These are phyloP conservation scores for Henricia sp. DNA, from an alignment of 53 echinoderm and acorn worm genomes.

Conservation along the genomic window DNA sequence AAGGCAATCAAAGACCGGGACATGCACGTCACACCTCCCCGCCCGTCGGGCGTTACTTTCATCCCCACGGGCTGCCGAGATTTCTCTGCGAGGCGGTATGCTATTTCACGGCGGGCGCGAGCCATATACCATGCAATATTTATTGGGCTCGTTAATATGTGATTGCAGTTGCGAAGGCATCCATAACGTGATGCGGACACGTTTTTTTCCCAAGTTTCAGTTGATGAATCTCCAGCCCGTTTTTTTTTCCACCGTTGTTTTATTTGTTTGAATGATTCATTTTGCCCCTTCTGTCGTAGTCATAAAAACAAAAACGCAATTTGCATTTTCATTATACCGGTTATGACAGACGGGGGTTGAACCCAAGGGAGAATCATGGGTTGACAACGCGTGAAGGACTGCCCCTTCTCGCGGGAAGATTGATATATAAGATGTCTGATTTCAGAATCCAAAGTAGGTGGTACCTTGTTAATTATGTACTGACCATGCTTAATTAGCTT, in stretches of 20 bases:
- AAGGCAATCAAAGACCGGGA: conserved; percentile 39
- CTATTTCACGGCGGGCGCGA: not conserved
- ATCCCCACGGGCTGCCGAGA: conserved; percentile 39
- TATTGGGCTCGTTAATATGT: conserved; percentile 42
- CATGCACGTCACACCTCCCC: conserved; percentile 34
- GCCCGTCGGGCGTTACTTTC: conserved; percentile 1
- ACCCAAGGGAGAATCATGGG: too few relatives aligned
- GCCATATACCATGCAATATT: conserved; percentile 54
- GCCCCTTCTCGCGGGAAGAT: too few relatives aligned
- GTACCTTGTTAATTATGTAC: too few relatives aligned
- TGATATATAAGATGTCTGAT: too few relatives aligned
- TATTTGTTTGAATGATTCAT: too few relatives aligned
- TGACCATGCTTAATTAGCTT: too few relatives aligned
- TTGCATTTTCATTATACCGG: too few relatives aligned
- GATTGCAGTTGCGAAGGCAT: conserved; percentile 15
- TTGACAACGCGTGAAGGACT: too few relatives aligned
- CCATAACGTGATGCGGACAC: conserved; percentile 44
- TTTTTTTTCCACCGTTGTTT: not conserved
- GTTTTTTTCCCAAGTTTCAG: not conserved
- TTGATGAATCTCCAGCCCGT: not conserved
- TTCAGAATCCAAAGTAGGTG: too few relatives aligned
- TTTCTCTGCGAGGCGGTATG: conserved; percentile 17
- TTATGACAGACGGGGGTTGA: too few relatives aligned
- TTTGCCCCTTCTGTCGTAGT: too few relatives aligned
- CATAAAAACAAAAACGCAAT: too few relatives aligned